Base-by-base conservation (phyloP, 2,888 invertebrate genomes). In the Myopa tessellatipennis region DNA sequence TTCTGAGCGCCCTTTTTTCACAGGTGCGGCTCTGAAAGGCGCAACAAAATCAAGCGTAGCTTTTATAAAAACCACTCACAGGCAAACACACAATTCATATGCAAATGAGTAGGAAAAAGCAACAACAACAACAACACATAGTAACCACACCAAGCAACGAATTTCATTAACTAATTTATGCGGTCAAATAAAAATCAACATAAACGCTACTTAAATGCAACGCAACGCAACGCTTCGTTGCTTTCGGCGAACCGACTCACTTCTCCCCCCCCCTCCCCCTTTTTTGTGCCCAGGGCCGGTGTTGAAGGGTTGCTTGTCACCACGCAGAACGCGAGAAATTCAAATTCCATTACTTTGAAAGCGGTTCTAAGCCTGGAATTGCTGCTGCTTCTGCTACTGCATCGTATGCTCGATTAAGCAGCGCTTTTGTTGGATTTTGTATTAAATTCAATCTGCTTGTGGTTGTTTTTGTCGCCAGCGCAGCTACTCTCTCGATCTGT, bases 151-250 rank as follows among this genome's bases (percentile, higher is more conserved):
- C 45, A 10, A 45, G 7, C 45, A 26, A 63, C 61, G 16, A 61
- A 60, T 75, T 69, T 69, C 60, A 75, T 75, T 60, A 40, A 36
- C 45, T 60, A 68, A 74, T 74, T 74, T 74, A 67, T 67, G 74
- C 58, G 74, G 68, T 74, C 74, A 67, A 52, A 58, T 75, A 69
- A 68, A 75, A 75, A 75, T 75, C 63, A 65, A 50, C 63, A 55
- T 8, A n/a, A 45, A 26, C 26, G 8, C 52, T 16, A 52, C 34
- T 40, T 36, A 34, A 74, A 38, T 36, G 45, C 50, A 65, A 36
- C 67, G 36, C 55, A 7, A 16, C 16, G 65, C 68, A 58, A 75
- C 75, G 75, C 75, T 75, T 67, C 34, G 38, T 18, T 74, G 38
- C 67, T 55, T 40, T 45, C 45, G 45, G 45, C 55, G 50, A 63